phyloP scores from a whole-genome alignment of 2,797 vertebrate genomes.

The Pelodytes ibericus region DNA sequence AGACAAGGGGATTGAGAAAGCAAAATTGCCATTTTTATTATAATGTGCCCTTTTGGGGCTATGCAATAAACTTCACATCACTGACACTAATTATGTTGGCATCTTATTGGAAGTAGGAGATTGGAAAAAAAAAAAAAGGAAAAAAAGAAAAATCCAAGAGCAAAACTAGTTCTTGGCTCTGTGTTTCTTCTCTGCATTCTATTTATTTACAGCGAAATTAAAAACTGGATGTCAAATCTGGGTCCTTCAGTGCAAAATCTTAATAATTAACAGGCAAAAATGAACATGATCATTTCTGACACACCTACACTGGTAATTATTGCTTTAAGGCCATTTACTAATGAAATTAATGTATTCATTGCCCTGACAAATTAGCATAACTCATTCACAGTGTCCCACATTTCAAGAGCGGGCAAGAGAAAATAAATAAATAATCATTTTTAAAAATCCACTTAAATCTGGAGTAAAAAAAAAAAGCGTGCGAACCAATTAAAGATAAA shows the following conservation, averaged over 20 bases:
- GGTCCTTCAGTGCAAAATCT: conserved; percentile 95
- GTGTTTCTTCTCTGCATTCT: conserved; percentile 74
- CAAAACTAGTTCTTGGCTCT: conserved; percentile 74
- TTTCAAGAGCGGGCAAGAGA: conserved; percentile 79
- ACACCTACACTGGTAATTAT: conserved; percentile 99
- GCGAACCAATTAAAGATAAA: no score
- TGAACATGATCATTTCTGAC: conserved; percentile 98
- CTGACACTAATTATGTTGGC: conserved; percentile 73
- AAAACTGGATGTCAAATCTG: conserved; percentile 88
- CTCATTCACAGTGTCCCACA: conserved; percentile 97
- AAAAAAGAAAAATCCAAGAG: conserved; percentile 49
- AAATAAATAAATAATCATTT: neutral
- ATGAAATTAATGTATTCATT: conserved; percentile 99
- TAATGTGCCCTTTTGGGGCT: conserved; percentile 64
- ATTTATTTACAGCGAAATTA: conserved; percentile 85
- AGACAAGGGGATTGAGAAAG: conserved; percentile 62
- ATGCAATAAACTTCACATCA: conserved; percentile 64
- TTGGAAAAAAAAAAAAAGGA: conserved; percentile 64
- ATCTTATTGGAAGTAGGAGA: conserved; percentile 68
- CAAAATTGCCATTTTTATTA: conserved; percentile 67
- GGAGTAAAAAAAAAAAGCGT: neutral
- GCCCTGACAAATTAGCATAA: conserved; percentile 99
- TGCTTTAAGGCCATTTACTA: conserved; percentile 99
- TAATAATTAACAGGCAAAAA: conserved; percentile 99
- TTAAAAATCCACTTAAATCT: no score